Base-by-base conservation (phyloP, 2,888 invertebrate species). In the Macaria liturata region DNA sequence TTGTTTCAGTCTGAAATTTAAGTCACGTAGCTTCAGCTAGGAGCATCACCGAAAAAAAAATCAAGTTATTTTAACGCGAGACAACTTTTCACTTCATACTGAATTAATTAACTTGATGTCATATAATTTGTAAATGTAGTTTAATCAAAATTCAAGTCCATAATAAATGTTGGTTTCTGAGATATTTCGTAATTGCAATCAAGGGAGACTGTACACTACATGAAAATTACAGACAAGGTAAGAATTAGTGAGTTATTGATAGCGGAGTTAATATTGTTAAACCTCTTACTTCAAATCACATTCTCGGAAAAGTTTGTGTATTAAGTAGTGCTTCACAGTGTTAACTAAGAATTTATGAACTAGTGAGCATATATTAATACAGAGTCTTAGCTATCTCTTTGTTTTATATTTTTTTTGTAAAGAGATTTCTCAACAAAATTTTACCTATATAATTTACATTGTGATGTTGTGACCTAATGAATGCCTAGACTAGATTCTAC, bases 31-130 rank as follows among this genome's bases (percentile, higher is more conserved):
- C 45, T 60, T 67, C 66, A 39, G 45, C 31, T 37, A 37, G 43
- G 32, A 51, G 31, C 31, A 45, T 45, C 45, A 39, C 31, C 45
- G 37, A 71, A 67, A 63, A 58, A 66, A 68, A 70, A 64, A 64
- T 66, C 63, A 69, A 66, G 64, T 67, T 65, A 54, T 37, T 45
- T 51, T 51, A 51, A 51, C 45, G n/a, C 9, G 42, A 42, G 53
- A 53, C 48, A 57, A 57, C 60, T 47, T 37, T 46, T 63, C 66
- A 45, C 51, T 31, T 7, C 34, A 37, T 6, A 37, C 34, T 20
- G 20, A 44, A 50, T 44, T 51, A 37, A 51, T 51, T 45, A 46
- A 51, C 34, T 37, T 37, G 37, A 30, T 34, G 45, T 45, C 37
- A 39, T 9, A 37, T 44, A 37, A 39, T 51, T 45, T 31, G 45